Conservation (phyloP, 2,797 vertebrate genomes). For the Bothrops alternatus region DNA sequence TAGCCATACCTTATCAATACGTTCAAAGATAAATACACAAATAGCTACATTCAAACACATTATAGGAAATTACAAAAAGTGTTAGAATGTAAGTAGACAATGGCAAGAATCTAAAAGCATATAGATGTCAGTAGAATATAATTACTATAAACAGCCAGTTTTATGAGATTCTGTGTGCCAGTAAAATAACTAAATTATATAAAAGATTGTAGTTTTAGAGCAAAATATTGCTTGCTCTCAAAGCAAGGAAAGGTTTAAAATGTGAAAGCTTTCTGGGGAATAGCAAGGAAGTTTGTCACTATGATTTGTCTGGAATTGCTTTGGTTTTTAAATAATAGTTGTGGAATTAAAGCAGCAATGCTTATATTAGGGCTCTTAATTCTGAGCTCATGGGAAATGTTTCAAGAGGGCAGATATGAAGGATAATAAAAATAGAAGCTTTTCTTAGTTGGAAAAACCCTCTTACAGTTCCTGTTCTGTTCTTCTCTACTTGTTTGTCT, state of each 20-base stretch:
- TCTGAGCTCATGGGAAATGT: background rate
- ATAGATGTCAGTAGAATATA: background rate
- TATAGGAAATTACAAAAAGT: background rate
- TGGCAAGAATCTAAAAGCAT: background rate
- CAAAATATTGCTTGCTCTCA: background rate
- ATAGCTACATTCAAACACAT: background rate
- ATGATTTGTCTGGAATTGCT: background rate
- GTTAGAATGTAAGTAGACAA: background rate
- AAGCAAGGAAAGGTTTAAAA: background rate
- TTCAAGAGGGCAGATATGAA: background rate
- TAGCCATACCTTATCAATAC: background rate
- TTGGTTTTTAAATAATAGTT: background rate
- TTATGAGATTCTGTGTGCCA: background rate
- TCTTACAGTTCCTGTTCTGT: background rate
- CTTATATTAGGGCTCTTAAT: background rate
- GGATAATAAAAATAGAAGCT: background rate
- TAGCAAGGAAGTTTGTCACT: background rate
- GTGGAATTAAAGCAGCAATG: background rate
- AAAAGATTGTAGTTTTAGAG: background rate
- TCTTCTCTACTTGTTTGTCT: background rate
- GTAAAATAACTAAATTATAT: background rate
- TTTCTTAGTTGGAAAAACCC: background rate
- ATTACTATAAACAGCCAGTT: background rate
- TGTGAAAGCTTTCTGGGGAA: background rate
- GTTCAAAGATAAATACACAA: background rate